Evolutionary conservation across 2,888 invertebrate species (phyloP), one percentile per base, ranked within the genome.

Genomic region (Drosophila sordidula): DNA sequence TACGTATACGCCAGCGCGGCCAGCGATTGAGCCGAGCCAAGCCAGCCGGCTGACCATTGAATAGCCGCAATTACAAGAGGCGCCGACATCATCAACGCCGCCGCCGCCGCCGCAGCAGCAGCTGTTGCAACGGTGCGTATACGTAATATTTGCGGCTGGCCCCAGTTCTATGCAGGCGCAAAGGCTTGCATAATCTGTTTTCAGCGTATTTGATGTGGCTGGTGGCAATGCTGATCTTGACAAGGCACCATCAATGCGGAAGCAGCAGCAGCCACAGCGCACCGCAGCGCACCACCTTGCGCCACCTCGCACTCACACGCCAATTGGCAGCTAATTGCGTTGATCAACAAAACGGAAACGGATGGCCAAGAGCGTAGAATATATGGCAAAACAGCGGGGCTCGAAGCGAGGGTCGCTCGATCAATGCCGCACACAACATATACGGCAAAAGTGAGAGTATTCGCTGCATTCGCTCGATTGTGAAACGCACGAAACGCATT

Each of bases 71-170:
- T 74, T 77, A 77, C 61, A 51, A 57, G 78, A 72, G 78, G 74
- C 68, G 50, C 68, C 58, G 39, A 26, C 62, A 49, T 11, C 49
- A n/a, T 16, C 47, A 42, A 22, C 47, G 51, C 39, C 34, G 41
- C 34, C 41, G 41, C 34, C 41, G 18, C 18, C 2, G 18, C 18
- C 18, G 18, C 18, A 18, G 38, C 61, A 66, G 62, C 73, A 62
- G 70, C 62, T 82, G 70, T 80, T 70, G 89, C 87, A 89, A 88
- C 34, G 74, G 74, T 89, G 82, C 87, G 82, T 83, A 87, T 87
- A 83, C 89, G 89, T 83, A 89, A 83, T 87, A 73, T 80, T 69
- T 66, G 57, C 59, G 55, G 57, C 47, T 59, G 67, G 78, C 74
- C 55, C 73, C 75, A 78, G 78, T 75, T 75, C 78, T 75, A 75